phyloP scores from a whole-genome alignment of 2,888 invertebrate species.

The Drosophila demipolita region DNA sequence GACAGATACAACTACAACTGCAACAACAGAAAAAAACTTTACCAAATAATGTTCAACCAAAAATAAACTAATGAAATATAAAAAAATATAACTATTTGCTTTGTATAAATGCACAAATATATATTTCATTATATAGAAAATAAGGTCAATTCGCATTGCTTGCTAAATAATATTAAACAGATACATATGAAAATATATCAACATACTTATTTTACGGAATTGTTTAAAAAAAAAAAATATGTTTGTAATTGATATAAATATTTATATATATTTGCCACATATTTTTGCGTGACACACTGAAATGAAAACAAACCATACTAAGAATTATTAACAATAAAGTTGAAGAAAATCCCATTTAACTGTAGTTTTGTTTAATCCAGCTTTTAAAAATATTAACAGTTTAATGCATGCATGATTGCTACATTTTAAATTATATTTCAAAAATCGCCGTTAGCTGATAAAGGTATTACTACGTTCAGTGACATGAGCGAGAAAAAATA shows the following conservation, averaged over 20 bases:
- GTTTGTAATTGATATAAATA: background rate
- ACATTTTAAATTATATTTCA: background rate
- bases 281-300: slow-evolving; percentile 65
- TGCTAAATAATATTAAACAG: slow-evolving; percentile 50
- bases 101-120: slow-evolving; percentile 28
- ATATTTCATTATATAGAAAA: slow-evolving; percentile 46
- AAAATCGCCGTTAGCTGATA: slow-evolving; percentile 9
- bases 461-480: background rate
- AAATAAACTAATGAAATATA: slow-evolving; percentile 32
- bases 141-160: slow-evolving; percentile 71
- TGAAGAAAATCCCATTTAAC: slow-evolving; percentile 57
- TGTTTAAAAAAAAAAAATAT: slow-evolving; percentile 22
- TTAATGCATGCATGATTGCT: slow-evolving; percentile 30
- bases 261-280: slow-evolving; percentile 40
- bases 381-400: slow-evolving; percentile 36
- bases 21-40: slow-evolving; percentile 33
- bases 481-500: background rate
- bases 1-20: slow-evolving; percentile 23
- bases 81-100: slow-evolving; percentile 24
- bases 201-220: slow-evolving; percentile 55
- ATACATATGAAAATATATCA: slow-evolving; percentile 22
- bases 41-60: slow-evolving; percentile 48
- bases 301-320: slow-evolving; percentile 15
- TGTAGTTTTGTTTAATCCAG: slow-evolving; percentile 59
- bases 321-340: slow-evolving; percentile 62